Evolutionary conservation across 2,888 invertebrate species (phyloP).

Genomic region (Amblyteles armatorius): DNA sequence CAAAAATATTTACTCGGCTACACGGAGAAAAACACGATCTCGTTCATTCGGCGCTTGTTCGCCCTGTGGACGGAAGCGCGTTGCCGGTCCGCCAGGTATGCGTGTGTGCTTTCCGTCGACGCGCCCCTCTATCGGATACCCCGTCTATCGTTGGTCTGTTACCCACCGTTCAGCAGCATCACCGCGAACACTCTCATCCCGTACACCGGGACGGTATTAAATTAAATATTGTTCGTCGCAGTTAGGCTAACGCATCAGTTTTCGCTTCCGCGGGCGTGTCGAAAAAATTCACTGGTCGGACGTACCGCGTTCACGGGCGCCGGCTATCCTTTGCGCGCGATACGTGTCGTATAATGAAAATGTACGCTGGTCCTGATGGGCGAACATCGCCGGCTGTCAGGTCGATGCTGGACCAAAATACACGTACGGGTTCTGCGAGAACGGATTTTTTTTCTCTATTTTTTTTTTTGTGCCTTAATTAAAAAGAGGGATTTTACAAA

Average conservation of each 20-base stretch:
- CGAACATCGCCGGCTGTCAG: not conserved
- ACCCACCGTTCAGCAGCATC: slow-evolving; percentile 18
- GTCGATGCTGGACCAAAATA: slow-evolving; percentile 4
- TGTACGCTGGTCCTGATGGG: slow-evolving; percentile 2
- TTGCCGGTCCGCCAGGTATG: not conserved
- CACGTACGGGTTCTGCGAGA: not conserved
- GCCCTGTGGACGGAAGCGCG: too few species aligned
- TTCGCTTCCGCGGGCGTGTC: slow-evolving; percentile 34
- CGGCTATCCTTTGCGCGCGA: not conserved
- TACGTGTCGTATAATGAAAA: slow-evolving; percentile 15
- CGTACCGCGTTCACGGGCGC: not conserved
- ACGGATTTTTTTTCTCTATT: too few species aligned
- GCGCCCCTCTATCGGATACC: not conserved
- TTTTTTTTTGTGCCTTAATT: too few species aligned
- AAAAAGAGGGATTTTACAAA: too few species aligned
- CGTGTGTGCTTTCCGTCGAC: not conserved
- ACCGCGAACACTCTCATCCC: slow-evolving; percentile 26
- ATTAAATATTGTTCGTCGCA: slow-evolving; percentile 51
- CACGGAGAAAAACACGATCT: too few species aligned
- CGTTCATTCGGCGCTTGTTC: too few species aligned
- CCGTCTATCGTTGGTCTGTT: slow-evolving; percentile 7
- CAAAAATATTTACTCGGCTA: too few species aligned
- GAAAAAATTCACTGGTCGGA: slow-evolving; percentile 12
- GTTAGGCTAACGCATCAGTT: slow-evolving; percentile 42
- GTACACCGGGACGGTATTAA: slow-evolving; percentile 38